Evolutionary conservation across 2,797 vertebrate species (phyloP), one percentile per base, ranked within the genome.

Genomic region (Antennarius maculatus): DNA sequence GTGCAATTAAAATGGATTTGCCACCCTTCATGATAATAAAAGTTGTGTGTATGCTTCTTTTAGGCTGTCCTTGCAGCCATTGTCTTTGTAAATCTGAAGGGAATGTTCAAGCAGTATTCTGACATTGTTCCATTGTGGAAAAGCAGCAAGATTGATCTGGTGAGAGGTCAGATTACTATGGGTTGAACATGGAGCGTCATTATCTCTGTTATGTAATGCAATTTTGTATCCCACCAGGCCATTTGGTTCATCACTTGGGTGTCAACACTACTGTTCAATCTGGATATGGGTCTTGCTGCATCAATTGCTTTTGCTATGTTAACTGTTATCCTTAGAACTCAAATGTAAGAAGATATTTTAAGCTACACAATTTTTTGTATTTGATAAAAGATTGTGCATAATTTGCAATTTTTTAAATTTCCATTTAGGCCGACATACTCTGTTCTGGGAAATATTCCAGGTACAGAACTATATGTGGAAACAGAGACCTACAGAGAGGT

Each of bases 161-260:
- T 99, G 88, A 92, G 94, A 63, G 14, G 14, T 58, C 31, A 5
- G 39, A 54, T 29, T n/a, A 46, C 6, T 34, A 11, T 54, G 14
- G 3, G 31, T 45, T 49, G 1, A 69, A 28, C 51, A 10, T 51
- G 15, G 29, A 41, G 5, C 14, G 17, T 51, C 31, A 17, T 48
- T 51, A 5, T 42, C 51, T 3, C 18, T 49, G 27, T 52, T 23
- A 10, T 27, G 7, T 23, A 5, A 5, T 39, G 41, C 59, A 14
- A 4, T 34, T 27, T n/a, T 77, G 14, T 41, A 31, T 49, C 61
- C 39, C 45, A 60, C 18, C 81, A 99, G 97, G 52, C 94, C 66
- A 91, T 99, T 78, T 99, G 98, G 98, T 53, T 97, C 71, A 94
- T 98, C 76, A 98, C 97, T 3, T 96, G 96, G 54, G 73, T 95